Base-by-base conservation (phyloP, 2,113 vertebrate genomes). In the Dromas ardeola region DNA sequence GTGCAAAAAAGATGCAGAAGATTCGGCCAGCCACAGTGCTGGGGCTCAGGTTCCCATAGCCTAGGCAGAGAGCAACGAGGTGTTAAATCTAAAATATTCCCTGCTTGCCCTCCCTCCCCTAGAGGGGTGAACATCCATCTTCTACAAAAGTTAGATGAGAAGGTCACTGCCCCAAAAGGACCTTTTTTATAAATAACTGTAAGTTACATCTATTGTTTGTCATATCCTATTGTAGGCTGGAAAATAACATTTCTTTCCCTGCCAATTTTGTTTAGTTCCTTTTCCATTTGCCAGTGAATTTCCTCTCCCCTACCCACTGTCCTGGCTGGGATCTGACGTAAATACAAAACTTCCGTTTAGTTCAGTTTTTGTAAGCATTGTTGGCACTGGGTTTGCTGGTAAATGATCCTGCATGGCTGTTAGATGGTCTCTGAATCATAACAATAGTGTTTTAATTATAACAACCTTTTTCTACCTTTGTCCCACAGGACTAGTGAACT, bases 21-120 rank as follows among this genome's bases (percentile, higher is more conserved):
- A 99, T 98, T 91, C 98, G 98, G 32, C 98, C 99, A 8, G 45
- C 86, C 0, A 52, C 97, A 2, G 99, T 98, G 50, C 62, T 98
- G 79, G 98, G 99, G 83, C 98, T 98, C 53, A 99, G 98, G 97
- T 99, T 99, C 21, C 99, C 99, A 13, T 99, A 99, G 91, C 99
- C 99, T 99, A 97, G 32, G 50, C 27, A 29, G 15, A 62, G 38
- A 30, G 20, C 15, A 93, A 93, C 19, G 9, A 69, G 6, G 8
- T 15, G 49, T 94, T 91, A 95, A 83, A 83, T 49, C 32, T 27
- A 49, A 91, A 79, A n/a, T 40, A 63, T 17, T 83, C 40, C 67
- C 32, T 69, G 43, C 29, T 59, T 86, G 49, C 26, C 55, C 58
- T 71, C 26, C 36, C n/a, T 45, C 19, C 21, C 32, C 32, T 22